Percentiles rank a stretch among this genome's conserved stretches.
phyloP scores from a whole-genome alignment of 2,113 vertebrate genomes.

The Strigops habroptila region DNA sequence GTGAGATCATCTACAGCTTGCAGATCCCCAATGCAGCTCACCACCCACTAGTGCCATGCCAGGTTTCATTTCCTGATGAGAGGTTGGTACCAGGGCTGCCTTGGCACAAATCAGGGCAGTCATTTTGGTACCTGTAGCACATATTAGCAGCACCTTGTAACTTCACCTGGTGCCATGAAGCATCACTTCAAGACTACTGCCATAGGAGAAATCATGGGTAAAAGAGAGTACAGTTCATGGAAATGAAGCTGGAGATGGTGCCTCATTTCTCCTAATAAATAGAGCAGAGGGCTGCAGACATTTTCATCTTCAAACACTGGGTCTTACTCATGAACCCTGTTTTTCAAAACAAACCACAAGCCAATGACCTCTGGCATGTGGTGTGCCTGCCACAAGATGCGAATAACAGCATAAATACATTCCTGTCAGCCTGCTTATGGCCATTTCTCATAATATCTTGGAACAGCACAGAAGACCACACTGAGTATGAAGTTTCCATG shows the following conservation, averaged over 20 bases:
- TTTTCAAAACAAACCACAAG: neutral
- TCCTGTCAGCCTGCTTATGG: neutral
- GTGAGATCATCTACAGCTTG: neutral
- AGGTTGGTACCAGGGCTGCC: neutral
- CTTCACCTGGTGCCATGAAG: neutral
- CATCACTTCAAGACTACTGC: neutral
- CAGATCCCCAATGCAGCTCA: neutral
- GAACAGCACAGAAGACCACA: conserved; percentile 3
- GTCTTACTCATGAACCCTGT: neutral
- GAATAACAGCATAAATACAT: neutral
- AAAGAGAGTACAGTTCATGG: neutral
- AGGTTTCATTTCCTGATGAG: neutral
- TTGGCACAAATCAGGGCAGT: neutral
- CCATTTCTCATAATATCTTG: neutral
- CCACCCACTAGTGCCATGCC: rapidly evolving
- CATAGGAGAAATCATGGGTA: neutral
- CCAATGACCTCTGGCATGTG: neutral
- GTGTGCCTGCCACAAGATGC: neutral
- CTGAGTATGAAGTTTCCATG: neutral
- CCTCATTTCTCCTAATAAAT: neutral
- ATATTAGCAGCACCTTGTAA: neutral
- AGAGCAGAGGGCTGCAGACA: neutral
- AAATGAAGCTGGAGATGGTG: neutral
- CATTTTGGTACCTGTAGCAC: neutral
- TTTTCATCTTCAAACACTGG: neutral